phyloP scores from a whole-genome alignment of 2,113 vertebrate species.

The Riparia riparia region DNA sequence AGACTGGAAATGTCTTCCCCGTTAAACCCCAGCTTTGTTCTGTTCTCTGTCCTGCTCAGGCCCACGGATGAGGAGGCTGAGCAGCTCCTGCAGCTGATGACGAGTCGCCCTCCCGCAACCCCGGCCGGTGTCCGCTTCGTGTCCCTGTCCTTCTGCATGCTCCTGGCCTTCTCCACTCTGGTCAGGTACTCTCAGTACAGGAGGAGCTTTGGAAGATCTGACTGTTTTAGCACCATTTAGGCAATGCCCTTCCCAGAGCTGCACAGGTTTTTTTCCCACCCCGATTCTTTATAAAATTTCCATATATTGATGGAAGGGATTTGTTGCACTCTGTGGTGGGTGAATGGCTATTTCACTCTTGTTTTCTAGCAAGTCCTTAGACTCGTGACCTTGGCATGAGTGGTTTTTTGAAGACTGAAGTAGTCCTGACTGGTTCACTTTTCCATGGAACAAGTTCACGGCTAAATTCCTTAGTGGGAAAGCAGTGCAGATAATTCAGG shows the following conservation, averaged over 20 bases:
- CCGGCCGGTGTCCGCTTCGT: slow-evolving; percentile 97
- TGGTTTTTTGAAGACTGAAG: not conserved
- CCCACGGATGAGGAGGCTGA: slow-evolving; percentile 97
- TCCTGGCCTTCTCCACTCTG: slow-evolving; percentile 93
- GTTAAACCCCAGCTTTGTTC: not conserved
- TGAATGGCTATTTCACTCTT: not conserved
- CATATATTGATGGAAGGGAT: rapidly evolving
- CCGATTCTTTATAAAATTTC: not conserved
- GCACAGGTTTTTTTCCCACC: rapidly evolving
- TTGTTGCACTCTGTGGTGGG: rapidly evolving
- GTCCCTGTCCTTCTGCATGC: slow-evolving; percentile 93
- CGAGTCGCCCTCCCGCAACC: slow-evolving; percentile 94
- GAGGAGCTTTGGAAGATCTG: not conserved
- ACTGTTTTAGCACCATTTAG: rapidly evolving
- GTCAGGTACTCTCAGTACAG: slow-evolving; percentile 83
- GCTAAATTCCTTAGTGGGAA: not conserved
- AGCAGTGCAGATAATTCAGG: not conserved
- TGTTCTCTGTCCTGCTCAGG: slow-evolving; percentile 62
- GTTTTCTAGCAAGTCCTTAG: not conserved
- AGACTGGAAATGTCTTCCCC: not conserved
- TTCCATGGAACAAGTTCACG: not conserved
- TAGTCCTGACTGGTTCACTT: not conserved
- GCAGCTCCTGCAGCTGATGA: slow-evolving; percentile 95
- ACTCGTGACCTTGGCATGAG: not conserved
- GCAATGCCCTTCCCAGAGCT: not conserved